Evolutionary conservation across 2,888 invertebrate species (phyloP).

Genomic region (Cetonia aurata): DNA sequence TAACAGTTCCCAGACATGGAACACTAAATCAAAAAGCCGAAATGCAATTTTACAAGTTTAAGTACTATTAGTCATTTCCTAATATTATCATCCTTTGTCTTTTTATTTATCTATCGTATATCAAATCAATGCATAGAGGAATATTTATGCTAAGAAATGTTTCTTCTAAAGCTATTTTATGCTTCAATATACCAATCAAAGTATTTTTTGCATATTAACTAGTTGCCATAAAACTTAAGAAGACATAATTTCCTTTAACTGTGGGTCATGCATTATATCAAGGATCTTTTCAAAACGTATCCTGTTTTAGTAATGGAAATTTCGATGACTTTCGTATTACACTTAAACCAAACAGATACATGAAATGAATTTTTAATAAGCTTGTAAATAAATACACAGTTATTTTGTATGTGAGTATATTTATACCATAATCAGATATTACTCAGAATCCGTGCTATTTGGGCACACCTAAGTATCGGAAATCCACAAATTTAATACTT

Average conservation of each 20-base stretch:
- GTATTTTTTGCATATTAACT: no score
- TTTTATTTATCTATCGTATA: not conserved
- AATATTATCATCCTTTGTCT: slow-evolving; percentile 8
- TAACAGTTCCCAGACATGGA: slow-evolving; percentile 27
- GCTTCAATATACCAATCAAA: no score
- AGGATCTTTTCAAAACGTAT: no score
- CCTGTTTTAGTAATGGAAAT: no score
- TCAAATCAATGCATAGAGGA: no score
- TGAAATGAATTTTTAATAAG: slow-evolving; percentile 8
- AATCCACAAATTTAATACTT: not conserved
- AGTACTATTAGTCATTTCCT: slow-evolving; percentile 26
- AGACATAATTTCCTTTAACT: no score
- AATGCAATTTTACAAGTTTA: slow-evolving; percentile 38
- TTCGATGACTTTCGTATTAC: no score
- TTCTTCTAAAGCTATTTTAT: no score
- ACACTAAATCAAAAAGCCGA: slow-evolving; percentile 27
- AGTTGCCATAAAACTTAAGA: no score
- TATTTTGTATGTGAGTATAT: no score
- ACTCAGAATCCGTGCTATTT: slow-evolving; percentile 17
- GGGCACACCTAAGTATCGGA: slow-evolving; percentile 3
- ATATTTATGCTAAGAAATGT: no score
- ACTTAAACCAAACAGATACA: not conserved
- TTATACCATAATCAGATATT: slow-evolving; percentile 15
- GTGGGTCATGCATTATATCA: no score
- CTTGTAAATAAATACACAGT: not conserved